Evolutionary conservation across 1,140 invertebrate species (phyloP), one percentile per base, ranked within the genome.

Genomic region (Mycetomoellerius zeteki): DNA sequence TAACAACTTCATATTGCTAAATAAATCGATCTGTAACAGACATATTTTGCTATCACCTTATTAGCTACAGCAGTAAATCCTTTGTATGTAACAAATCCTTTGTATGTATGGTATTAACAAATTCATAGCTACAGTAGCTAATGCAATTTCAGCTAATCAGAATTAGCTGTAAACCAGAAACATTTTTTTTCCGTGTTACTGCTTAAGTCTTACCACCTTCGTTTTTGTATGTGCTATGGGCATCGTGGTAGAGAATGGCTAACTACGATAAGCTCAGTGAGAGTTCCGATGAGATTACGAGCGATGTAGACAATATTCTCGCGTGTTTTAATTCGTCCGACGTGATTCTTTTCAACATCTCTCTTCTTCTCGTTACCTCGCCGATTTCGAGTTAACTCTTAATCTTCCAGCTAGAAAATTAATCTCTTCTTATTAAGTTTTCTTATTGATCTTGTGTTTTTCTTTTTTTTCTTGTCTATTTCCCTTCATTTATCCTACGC

Each of bases 291-390:
- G 24, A 52, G 37, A 72, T 47, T n/a, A 24, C 19, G 50, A 30
- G 27, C 75, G 12, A 73, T 7, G 71, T 71, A 37, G 33, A 37
- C 60, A 67, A 56, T 88, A 54, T 47, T 76, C 67, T 47, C 56
- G 64, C 43, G 58, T 86, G 85, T 88, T 67, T 85, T 88, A 75
- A 88, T 73, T 73, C 67, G 58, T 50, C 30, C 76, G 37, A 27
- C 33, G 33, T 37, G 6, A 37, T 8, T 43, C 37, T 43, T 10
- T 43, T 43, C 6, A 54, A n/a, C n/a, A 10, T 60, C 21, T 56
- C 24, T 24, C 60, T 37, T 37, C n/a, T n/a, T n/a, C n/a, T n/a
- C n/a, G 30, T 84, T 72, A 81, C 56, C 27, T 60, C 21, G 33
- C 52, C 14, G 52, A 21, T 75, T 80, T 58, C 65, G 58, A 84